Evolutionary conservation across 2,888 invertebrate species (phyloP), one percentile per base, ranked within the genome.

Genomic region (Pterostichus madidus): DNA sequence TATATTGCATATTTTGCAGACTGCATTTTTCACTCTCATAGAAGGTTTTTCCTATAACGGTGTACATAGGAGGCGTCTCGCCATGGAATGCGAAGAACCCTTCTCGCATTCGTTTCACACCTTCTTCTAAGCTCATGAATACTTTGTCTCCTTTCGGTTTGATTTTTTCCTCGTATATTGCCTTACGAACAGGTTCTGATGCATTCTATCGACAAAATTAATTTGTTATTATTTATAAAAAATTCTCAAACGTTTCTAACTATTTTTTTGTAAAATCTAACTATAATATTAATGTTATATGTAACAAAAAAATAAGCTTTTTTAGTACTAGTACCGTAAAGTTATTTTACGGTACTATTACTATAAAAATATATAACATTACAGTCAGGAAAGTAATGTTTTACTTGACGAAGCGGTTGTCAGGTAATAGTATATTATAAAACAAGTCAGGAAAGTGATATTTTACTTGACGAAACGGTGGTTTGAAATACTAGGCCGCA

Each of bases 1-100:
- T 90, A 85, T 91, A 92, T 84, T 91, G 91, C 0, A 93, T 91
- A 87, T 94, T 94, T 81, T 92, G 92, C 24, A 95, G 88, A 0
- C 93, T 93, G 87, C 95, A 95, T 87, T 95, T 95, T 88, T 95
- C 93, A 10, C 92, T 92, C 87, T 95, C 95, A 24, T 91, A 90
- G 86, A 93, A 95, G 80, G 92, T 93, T 87, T 94, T 93, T n/a
- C 93, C 92, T 0, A 95, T 92, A 39, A 94, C 89, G 87, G 94
- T 93, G 87, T 94, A 95, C 0, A 93, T 93, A 0, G 93, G 92
- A 0, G 93, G 92, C 0, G 92, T 90, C 88, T 95, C 95, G 88
- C 93, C 93, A 87, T 95, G 93, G 85, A 94, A 94, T 0, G 93
- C 94, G 86, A 94, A 94, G 35, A 94, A 89, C 7, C 93, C 94